These are phyloP conservation scores for Drosophila leontia DNA, from an alignment of 1,140 invertebrate genomes.

Conservation along the genomic window DNA sequence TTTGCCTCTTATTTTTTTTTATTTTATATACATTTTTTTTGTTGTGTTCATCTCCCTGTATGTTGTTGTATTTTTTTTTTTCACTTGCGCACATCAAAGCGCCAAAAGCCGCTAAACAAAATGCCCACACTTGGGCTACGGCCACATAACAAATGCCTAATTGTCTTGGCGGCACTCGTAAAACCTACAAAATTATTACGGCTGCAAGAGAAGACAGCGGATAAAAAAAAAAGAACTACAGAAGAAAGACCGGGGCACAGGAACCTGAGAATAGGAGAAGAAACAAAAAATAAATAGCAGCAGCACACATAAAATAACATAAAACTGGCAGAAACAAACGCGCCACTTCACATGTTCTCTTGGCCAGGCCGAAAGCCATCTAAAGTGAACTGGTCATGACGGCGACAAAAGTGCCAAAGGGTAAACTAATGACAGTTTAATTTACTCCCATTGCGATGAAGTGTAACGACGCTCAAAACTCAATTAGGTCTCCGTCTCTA, in stretches of 20 bases:
- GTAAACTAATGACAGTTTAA: slow-evolving; percentile 83
- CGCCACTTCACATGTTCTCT: slow-evolving; percentile 77
- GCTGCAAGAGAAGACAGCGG: slow-evolving; percentile 49
- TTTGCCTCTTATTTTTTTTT: slow-evolving; percentile 15
- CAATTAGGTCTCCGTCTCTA: slow-evolving; percentile 63
- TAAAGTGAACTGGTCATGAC: slow-evolving; percentile 24
- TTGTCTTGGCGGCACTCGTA: slow-evolving; percentile 82
- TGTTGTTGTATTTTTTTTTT: slow-evolving; percentile 40
- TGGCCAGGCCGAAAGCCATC: slow-evolving; percentile 35
- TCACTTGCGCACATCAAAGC: slow-evolving; percentile 79
- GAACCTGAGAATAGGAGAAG: slow-evolving; percentile 6
- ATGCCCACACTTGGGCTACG: slow-evolving; percentile 74
- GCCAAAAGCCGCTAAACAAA: slow-evolving; percentile 78
- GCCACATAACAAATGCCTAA: slow-evolving; percentile 77
- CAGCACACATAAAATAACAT: slow-evolving; percentile 31
- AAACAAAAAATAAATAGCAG: slow-evolving; percentile 32
- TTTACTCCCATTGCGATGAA: slow-evolving; percentile 83
- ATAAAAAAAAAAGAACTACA: slow-evolving; percentile 24
- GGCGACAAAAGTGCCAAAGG: slow-evolving; percentile 79
- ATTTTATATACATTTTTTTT: slow-evolving; percentile 11
- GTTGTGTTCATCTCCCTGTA: slow-evolving; percentile 22
- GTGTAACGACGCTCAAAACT: slow-evolving; percentile 82
- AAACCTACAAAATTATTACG: slow-evolving; percentile 83
- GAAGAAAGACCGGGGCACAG: slow-evolving; percentile 8
- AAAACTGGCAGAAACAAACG: slow-evolving; percentile 57